phyloP scores from a whole-genome alignment of 2,888 invertebrate genomes.

The Opisthograptis luteolata region DNA sequence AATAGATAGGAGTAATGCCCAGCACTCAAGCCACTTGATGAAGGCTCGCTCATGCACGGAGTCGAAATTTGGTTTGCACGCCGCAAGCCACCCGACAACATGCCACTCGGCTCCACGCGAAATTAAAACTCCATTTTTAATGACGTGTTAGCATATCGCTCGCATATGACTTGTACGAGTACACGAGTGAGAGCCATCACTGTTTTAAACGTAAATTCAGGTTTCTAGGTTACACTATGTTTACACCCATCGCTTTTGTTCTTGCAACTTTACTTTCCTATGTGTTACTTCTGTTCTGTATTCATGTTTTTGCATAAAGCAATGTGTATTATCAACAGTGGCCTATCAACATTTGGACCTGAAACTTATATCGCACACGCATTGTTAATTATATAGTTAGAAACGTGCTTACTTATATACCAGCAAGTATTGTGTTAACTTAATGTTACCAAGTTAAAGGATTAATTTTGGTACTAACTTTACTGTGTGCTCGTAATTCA shows the following conservation, averaged over 20 bases:
- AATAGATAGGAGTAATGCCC: too few relatives aligned
- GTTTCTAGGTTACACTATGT: constrained; percentile 38
- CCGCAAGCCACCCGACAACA: not conserved
- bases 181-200: constrained; percentile 36
- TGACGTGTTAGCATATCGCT: constrained; percentile 67
- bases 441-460: not conserved
- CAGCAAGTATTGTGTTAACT: not conserved
- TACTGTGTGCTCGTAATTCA: not conserved
- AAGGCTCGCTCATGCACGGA: not conserved
- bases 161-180: constrained; percentile 12
- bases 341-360: not conserved
- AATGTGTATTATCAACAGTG: constrained; percentile 2
- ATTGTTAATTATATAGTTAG: not conserved
- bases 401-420: too few relatives aligned
- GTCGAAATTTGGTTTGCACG: not conserved
- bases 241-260: constrained; percentile 32
- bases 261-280: constrained; percentile 11
- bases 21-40: not conserved
- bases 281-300: not conserved
- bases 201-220: constrained; percentile 43
- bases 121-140: constrained; percentile 79
- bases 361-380: constrained; percentile 12
- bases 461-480: not conserved
- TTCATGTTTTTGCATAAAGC: constrained; percentile 8
- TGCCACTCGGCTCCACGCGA: constrained; percentile 43